Percentiles rank a stretch among this genome's conserved stretches.
These are phyloP conservation scores for Chironex yamaguchii DNA, from an alignment of 30 jellyfish, hydroid and myxozoan species.

Conservation along the genomic window DNA sequence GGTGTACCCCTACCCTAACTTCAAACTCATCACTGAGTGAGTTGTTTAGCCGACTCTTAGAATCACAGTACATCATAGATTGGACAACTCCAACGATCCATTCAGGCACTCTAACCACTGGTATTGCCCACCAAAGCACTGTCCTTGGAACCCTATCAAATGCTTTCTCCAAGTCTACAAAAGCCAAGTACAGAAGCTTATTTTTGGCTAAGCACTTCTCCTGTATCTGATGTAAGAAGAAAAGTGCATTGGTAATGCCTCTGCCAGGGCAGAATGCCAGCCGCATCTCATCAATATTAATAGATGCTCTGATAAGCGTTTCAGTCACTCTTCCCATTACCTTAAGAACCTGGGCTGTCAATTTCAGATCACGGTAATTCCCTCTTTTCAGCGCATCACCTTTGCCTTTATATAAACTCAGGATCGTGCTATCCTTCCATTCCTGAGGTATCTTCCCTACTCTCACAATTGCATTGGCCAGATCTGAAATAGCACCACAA, in stretches of 20 bases:
- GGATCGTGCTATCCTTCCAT: not conserved
- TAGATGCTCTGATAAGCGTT: not conserved
- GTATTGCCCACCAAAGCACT: not conserved
- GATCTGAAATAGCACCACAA: not conserved
- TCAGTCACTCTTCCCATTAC: not conserved
- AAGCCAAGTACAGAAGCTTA: not conserved
- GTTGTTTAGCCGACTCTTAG: no score
- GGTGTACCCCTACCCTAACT: no score
- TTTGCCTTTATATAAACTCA: not conserved
- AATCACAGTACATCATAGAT: no score
- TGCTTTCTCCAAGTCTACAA: not conserved
- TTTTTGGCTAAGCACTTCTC: not conserved
- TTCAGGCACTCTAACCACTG: not conserved
- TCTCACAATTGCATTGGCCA: not conserved
- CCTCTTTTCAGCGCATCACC: not conserved
- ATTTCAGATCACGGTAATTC: not conserved
- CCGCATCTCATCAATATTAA: not conserved
- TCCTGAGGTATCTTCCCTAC: not conserved
- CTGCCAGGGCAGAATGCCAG: not conserved
- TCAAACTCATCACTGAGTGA: no score
- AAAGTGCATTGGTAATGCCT: not conserved
- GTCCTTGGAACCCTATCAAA: not conserved
- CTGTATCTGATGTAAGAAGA: not conserved
- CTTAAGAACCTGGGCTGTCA: not conserved
- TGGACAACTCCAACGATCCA: not conserved